phyloP scores from a whole-genome alignment of 2,113 vertebrate species.

The Corydoras maculifer region DNA sequence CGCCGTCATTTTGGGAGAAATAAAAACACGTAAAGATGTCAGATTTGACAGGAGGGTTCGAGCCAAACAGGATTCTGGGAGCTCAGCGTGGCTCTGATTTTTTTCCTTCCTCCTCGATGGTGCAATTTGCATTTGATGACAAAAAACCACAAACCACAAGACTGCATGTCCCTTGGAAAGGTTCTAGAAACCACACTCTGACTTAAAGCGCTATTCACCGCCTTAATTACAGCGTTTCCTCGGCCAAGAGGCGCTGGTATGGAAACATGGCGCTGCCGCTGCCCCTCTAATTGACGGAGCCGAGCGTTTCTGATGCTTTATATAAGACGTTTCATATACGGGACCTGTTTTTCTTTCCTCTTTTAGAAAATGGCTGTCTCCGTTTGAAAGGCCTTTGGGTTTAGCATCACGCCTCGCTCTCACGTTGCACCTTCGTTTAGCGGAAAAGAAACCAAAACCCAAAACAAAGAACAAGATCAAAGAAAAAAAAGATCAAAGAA shows the following conservation, averaged over 20 bases:
- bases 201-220: constrained; percentile 70
- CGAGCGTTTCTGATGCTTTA: constrained; percentile 40
- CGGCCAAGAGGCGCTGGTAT: constrained; percentile 58
- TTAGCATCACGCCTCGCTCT: too few relatives aligned
- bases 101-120: constrained; percentile 64
- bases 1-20: constrained; percentile 38
- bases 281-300: constrained; percentile 46
- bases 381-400: too few relatives aligned
- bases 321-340: constrained; percentile 47
- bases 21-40: constrained; percentile 30
- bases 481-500: too few relatives aligned
- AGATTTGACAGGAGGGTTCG: constrained; percentile 55
- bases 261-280: constrained; percentile 63
- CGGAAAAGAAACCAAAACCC: too few relatives aligned
- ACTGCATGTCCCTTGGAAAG: constrained; percentile 72
- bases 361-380: not conserved
- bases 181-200: constrained; percentile 65
- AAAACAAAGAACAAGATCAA: not conserved
- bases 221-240: constrained; percentile 69
- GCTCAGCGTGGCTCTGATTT: constrained; percentile 63
- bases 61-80: constrained; percentile 65
- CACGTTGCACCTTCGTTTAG: too few relatives aligned
- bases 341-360: constrained; percentile 23
- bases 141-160: constrained; percentile 73
- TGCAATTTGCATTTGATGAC: constrained; percentile 76